phyloP scores from a whole-genome alignment of 2,888 invertebrate species.

The Platycnemis pennipes region DNA sequence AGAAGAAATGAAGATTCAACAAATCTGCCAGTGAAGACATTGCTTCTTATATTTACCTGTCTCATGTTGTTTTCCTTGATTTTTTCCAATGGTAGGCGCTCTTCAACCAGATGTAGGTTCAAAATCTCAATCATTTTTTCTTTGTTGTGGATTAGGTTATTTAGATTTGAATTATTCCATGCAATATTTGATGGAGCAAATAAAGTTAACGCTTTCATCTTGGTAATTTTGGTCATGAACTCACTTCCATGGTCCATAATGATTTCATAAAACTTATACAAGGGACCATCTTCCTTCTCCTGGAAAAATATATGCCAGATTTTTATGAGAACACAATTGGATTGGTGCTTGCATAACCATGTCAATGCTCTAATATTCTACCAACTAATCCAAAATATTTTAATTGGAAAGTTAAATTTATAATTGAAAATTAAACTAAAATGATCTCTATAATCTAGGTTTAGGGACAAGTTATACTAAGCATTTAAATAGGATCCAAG shows the following conservation, averaged over 20 bases:
- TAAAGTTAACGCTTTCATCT: conserved; percentile 88
- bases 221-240: conserved; percentile 86
- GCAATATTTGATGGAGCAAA: conserved; percentile 95
- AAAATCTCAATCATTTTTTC: conserved; percentile 88
- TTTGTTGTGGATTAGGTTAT: conserved; percentile 85
- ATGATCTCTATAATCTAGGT: neutral
- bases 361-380: neutral
- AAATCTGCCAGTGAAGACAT: too few species aligned
- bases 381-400: neutral
- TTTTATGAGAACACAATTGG: neutral
- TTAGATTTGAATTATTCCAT: conserved; percentile 88
- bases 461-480: neutral
- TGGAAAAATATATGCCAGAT: conserved; percentile 76
- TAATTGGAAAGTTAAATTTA: neutral
- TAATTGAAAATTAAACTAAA: neutral
- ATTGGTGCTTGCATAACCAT: neutral
- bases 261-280: conserved; percentile 91
- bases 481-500: neutral
- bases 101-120: conserved; percentile 90
- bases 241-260: conserved; percentile 88
- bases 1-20: too few species aligned
- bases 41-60: conserved; percentile 81
- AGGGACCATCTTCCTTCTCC: conserved; percentile 88
- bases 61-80: conserved; percentile 87
- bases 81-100: conserved; percentile 87